Base-by-base conservation (phyloP, 2,113 vertebrate species). In the Tichodroma muraria region DNA sequence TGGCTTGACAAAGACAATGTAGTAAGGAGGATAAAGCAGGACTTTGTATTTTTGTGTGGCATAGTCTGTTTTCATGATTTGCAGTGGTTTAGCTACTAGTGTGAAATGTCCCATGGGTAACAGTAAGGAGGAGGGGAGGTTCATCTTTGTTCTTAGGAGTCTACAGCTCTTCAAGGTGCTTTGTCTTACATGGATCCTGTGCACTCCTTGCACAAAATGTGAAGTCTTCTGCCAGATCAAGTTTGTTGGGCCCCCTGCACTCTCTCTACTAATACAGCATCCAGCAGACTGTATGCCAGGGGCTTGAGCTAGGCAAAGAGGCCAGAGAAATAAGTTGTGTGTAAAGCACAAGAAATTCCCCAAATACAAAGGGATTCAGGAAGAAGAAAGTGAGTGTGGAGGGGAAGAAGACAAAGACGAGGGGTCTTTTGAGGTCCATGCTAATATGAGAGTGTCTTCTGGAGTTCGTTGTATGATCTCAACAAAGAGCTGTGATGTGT, bases 171-270 rank as follows among this genome's bases (percentile, higher is more conserved):
- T 6, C 0, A 9, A 50, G 23, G 9, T 79, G 85, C 85, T 92
- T 96, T 93, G 90, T 94, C 64, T n/a, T 86, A 0, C 52, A 2
- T 6, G 21, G 54, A 31, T 59, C 45, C 38, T 80, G 71, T 0
- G 0, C 5, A 1, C 28, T 65, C 54, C 63, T 27, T 22, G 8
- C 21, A 8, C 1, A 1, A 35, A n/a, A 35, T 13, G 21, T 42
- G 72, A 31, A 38, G 10, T 69, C 30, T 53, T 59, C 54, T 90
- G 50, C 44, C 44, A 40, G n/a, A 19, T 50, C 15, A 45, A 6
- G 27, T 73, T 72, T 50, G n/a, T 10, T 56, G 33, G 35, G 45
- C 30, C 35, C 50, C 17, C 30, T 63, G 19, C 28, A 10, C 4
- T n/a, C 7, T 52, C 20, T 16, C 25, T 44, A 1, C 15, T 38